phyloP scores from a whole-genome alignment of 2,888 invertebrate genomes.

The Eristalinus aeneus region DNA sequence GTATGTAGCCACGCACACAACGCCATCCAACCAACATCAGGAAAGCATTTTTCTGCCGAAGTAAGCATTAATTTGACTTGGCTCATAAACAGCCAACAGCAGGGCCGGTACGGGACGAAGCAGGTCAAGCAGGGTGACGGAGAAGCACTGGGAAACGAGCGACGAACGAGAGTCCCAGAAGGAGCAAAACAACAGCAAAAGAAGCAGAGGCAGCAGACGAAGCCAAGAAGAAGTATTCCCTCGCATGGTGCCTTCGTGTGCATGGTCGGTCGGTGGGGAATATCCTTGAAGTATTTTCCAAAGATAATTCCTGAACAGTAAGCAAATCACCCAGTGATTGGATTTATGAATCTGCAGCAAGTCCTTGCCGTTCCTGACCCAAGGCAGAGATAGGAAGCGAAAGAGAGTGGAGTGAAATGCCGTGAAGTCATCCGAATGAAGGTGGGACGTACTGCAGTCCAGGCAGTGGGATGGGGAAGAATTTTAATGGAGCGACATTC shows the following conservation, averaged over 20 bases:
- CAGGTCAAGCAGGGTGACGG: conserved; percentile 53
- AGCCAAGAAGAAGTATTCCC: background rate
- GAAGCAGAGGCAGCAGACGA: conserved; percentile 5
- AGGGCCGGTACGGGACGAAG: conserved; percentile 18
- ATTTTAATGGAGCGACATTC: conserved; percentile 64
- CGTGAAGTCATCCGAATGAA: conserved; percentile 37
- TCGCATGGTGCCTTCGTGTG: background rate
- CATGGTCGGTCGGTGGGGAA: background rate
- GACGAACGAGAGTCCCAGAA: background rate
- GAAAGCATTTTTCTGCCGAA: conserved; percentile 50
- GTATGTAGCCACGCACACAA: background rate
- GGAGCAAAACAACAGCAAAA: conserved; percentile 3
- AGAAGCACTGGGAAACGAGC: background rate
- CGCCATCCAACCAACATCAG: background rate
- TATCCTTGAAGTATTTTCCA: conserved; percentile 54
- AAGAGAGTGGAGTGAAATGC: conserved; percentile 10
- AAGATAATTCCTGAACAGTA: conserved; percentile 62
- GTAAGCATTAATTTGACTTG: conserved; percentile 67
- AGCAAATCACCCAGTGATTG: conserved; percentile 67
- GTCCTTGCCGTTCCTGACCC: conserved; percentile 25
- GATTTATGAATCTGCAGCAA: conserved; percentile 68
- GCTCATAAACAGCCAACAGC: conserved; percentile 43
- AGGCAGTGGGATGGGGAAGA: conserved; percentile 20
- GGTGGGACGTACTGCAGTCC: conserved; percentile 13
- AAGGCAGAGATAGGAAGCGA: background rate